These are phyloP conservation scores for Caenorhabditis sp. DNA, from an alignment of 2,888 invertebrate species.

Conservation along the genomic window DNA sequence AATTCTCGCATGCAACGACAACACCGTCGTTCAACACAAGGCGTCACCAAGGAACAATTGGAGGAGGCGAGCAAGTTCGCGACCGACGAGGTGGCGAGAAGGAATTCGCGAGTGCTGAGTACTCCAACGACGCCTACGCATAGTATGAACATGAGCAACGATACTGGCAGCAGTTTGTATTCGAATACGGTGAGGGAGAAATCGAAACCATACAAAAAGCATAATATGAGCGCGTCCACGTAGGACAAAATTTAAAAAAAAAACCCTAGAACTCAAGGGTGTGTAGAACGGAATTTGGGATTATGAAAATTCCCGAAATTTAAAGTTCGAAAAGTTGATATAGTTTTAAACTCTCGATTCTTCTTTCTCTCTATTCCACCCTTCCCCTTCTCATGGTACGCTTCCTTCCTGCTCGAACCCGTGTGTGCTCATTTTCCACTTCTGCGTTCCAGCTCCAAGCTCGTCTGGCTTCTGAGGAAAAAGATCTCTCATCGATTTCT, in stretches of 20 bases:
- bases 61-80: conserved; percentile 75
- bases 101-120: conserved; percentile 42
- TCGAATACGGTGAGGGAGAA: conserved; percentile 51
- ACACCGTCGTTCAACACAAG: conserved; percentile 80
- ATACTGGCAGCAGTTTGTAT: not conserved
- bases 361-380: too few species aligned
- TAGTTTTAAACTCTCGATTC: too few species aligned
- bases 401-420: not conserved
- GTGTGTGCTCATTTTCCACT: not conserved
- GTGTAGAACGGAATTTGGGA: too few species aligned
- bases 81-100: conserved; percentile 62
- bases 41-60: conserved; percentile 78
- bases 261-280: too few species aligned
- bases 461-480: conserved; percentile 70
- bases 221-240: too few species aligned
- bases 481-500: conserved; percentile 62
- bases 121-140: not conserved
- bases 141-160: too few species aligned
- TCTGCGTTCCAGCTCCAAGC: conserved; percentile 38
- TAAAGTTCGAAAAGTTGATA: too few species aligned
- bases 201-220: too few species aligned
- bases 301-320: too few species aligned
- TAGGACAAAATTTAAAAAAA: too few species aligned
- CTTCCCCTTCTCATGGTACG: too few species aligned
- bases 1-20: conserved; percentile 80